Evolutionary conservation across 2,113 vertebrate species (phyloP).

Genomic region (Ellobius talpinus): DNA sequence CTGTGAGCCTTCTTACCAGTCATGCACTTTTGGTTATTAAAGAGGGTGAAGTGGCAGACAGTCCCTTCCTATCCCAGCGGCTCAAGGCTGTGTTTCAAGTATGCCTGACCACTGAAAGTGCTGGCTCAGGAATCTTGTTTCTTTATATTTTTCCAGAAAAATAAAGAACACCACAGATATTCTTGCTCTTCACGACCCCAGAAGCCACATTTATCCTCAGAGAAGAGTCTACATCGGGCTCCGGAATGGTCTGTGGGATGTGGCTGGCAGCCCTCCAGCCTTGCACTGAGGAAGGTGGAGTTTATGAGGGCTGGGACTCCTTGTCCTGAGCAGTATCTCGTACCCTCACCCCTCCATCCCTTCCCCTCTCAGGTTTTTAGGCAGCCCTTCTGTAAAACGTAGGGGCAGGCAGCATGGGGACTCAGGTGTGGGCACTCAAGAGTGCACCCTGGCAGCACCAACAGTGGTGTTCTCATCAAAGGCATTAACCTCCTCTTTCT

Average conservation of each 20-base stretch:
- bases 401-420: rapidly evolving
- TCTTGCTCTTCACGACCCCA: neutral
- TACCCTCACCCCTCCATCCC: neutral
- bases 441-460: neutral
- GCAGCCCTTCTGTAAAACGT: neutral
- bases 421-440: neutral
- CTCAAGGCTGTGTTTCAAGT: neutral
- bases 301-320: neutral
- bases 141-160: constrained; percentile 6
- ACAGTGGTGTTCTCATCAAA: constrained; percentile 41
- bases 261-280: neutral
- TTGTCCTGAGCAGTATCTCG: neutral
- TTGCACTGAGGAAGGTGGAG: neutral
- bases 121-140: constrained; percentile 12
- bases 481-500: constrained; percentile 56
- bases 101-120: neutral
- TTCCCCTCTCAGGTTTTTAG: neutral
- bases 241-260: rapidly evolving
- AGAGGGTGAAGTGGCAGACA: neutral
- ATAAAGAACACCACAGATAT: neutral
- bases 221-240: neutral
- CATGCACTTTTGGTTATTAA: neutral
- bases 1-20: too few relatives aligned
- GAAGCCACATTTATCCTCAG: neutral
- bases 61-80: rapidly evolving